These are phyloP conservation scores for Holacanthus passer DNA, from an alignment of 2,113 vertebrate genomes.

Conservation along the genomic window DNA sequence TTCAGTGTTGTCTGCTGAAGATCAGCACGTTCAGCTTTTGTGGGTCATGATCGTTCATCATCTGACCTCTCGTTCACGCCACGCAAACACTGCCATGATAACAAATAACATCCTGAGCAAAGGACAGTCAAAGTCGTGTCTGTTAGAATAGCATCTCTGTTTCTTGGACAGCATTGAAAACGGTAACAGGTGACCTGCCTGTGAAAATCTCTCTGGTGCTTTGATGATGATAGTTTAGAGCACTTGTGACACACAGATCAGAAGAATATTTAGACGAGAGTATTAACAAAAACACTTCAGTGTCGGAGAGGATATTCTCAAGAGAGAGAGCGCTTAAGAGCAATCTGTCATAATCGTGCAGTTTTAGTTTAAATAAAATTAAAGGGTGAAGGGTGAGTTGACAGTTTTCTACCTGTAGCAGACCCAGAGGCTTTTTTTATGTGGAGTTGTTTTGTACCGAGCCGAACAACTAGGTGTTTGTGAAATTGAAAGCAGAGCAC, in stretches of 20 bases:
- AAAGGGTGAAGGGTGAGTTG: constrained; percentile 13
- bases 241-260: constrained; percentile 39
- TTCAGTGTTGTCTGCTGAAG: neutral
- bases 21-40: neutral
- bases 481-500: constrained; percentile 17
- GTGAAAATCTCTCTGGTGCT: constrained; percentile 11
- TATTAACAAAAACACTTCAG: constrained; percentile 46
- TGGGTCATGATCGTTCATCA: constrained; percentile 26
- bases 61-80: neutral
- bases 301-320: constrained; percentile 42
- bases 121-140: constrained; percentile 22
- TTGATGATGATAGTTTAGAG: constrained; percentile 56
- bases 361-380: constrained; percentile 11
- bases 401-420: constrained; percentile 39
- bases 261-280: constrained; percentile 45
- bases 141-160: neutral
- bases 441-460: neutral
- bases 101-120: constrained; percentile 2
- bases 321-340: constrained; percentile 34
- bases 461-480: neutral
- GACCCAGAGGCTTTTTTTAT: neutral
- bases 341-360: constrained; percentile 31
- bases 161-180: constrained; percentile 6
- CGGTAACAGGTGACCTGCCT: constrained; percentile 22
- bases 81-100: neutral